Conservation (phyloP, 1,140 invertebrate species). For the Pseudoatta argentina region DNA sequence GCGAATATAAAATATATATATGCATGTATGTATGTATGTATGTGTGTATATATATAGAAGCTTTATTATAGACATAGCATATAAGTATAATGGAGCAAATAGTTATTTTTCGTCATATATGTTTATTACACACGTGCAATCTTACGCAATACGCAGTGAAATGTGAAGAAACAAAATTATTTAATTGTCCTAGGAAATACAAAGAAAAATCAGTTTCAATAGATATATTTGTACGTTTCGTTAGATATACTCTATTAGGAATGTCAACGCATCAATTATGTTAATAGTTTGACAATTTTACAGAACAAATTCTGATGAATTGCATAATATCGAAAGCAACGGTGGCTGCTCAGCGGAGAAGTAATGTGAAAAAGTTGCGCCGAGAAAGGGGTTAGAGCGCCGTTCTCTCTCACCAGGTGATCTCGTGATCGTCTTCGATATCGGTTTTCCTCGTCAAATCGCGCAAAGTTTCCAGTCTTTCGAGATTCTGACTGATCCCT, state of each 20-base stretch:
- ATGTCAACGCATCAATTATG: not conserved
- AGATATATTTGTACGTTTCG: not conserved
- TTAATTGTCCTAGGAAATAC: not conserved
- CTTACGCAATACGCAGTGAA: constrained; percentile 23
- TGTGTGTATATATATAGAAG: not conserved
- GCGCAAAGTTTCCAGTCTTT: constrained; percentile 89
- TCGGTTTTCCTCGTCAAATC: constrained; percentile 89
- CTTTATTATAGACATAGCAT: not conserved
- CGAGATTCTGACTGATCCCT: constrained; percentile 90
- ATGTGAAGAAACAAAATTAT: not conserved
- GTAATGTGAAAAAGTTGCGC: constrained; percentile 29
- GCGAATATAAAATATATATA: constrained; percentile 57
- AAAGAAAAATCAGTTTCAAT: not conserved
- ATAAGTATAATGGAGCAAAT: not conserved
- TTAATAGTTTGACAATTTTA: not conserved
- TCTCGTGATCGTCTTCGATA: constrained; percentile 87
- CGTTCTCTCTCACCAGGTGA: constrained; percentile 87
- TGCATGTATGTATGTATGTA: not conserved
- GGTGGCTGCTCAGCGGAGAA: not conserved
- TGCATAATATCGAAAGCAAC: constrained; percentile 67
- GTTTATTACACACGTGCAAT: not conserved
- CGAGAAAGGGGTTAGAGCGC: constrained; percentile 64
- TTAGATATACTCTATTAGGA: not conserved
- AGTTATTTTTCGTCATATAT: not conserved
- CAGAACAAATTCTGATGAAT: constrained; percentile 66